Evolutionary conservation across 2,888 invertebrate species (phyloP).

Genomic region (Cyclophora albipunctata): DNA sequence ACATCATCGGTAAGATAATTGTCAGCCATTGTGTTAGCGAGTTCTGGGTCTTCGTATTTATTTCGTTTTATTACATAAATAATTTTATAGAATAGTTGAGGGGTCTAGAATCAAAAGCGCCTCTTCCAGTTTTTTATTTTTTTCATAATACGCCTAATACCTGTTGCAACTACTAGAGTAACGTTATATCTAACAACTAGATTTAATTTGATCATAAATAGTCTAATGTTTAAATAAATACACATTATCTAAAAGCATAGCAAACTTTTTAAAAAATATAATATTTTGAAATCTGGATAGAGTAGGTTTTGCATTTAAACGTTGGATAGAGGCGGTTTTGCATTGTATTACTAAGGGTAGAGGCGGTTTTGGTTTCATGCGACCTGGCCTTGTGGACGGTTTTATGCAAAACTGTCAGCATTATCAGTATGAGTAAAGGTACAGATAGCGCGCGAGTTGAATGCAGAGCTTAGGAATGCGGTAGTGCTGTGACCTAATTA

Average conservation of each 20-base stretch:
- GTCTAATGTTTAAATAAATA: neutral
- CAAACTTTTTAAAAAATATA: too few species aligned
- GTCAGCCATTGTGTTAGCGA: too few species aligned
- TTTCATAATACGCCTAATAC: neutral
- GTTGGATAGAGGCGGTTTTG: slow-evolving; percentile 7
- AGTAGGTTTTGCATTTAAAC: slow-evolving; percentile 2
- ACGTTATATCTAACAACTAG: neutral
- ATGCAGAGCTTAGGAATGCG: too few species aligned
- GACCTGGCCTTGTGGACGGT: slow-evolving; percentile 2
- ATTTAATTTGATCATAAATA: neutral
- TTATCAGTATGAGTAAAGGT: too few species aligned
- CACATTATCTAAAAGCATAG: too few species aligned
- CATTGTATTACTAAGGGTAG: neutral
- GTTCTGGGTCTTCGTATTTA: too few species aligned
- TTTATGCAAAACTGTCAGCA: slow-evolving; percentile 3
- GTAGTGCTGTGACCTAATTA: too few species aligned
- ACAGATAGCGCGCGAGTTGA: too few species aligned
- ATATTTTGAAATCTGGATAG: slow-evolving; percentile 1
- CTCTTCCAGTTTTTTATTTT: slow-evolving; percentile 1
- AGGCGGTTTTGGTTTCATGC: slow-evolving; percentile 5
- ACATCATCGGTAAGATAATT: too few species aligned
- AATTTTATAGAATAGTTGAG: too few species aligned
- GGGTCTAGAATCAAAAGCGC: too few species aligned
- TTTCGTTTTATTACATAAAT: too few species aligned
- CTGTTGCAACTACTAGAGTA: neutral